Conservation (phyloP, 2,888 invertebrate genomes). For the Tachina fera region DNA sequence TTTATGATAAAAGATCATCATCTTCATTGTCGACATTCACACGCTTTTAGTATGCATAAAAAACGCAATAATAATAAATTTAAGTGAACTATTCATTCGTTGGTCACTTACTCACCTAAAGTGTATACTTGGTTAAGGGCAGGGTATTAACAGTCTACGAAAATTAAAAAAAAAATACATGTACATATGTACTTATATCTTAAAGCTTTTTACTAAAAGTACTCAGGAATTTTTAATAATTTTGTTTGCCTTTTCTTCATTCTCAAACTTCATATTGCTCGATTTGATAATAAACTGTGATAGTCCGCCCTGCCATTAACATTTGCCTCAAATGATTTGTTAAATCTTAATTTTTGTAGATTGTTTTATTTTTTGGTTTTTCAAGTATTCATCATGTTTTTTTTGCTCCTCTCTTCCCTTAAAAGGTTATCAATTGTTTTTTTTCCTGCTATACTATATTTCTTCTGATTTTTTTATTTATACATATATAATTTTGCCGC, state of each 20-base stretch:
- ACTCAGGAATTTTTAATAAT: too few species aligned
- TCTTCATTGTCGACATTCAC: slow-evolving; percentile 63
- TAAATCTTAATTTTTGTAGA: slow-evolving; percentile 43
- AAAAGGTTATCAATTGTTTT: slow-evolving; percentile 44
- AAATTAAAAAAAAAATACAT: too few species aligned
- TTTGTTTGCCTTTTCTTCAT: too few species aligned
- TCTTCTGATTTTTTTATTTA: slow-evolving; percentile 18
- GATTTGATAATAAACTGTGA: slow-evolving; percentile 6
- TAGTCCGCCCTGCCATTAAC: not conserved
- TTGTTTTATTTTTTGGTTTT: slow-evolving; percentile 39
- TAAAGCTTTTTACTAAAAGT: too few species aligned
- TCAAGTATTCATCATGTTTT: slow-evolving; percentile 39
- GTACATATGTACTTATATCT: too few species aligned
- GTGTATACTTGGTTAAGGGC: not conserved
- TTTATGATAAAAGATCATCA: slow-evolving; percentile 46
- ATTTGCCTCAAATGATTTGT: slow-evolving; percentile 28
- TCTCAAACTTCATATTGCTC: not conserved
- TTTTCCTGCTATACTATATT: slow-evolving; percentile 10
- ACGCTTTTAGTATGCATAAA: slow-evolving; percentile 55
- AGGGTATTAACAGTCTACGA: slow-evolving; percentile 19
- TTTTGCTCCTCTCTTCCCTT: slow-evolving; percentile 17
- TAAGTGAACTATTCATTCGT: slow-evolving; percentile 60
- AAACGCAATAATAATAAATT: slow-evolving; percentile 44
- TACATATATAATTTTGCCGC: slow-evolving; percentile 33
- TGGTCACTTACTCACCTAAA: slow-evolving; percentile 49